Evolutionary conservation across 2,888 invertebrate genomes (phyloP).

Genomic region (Platycheirus rosarum): DNA sequence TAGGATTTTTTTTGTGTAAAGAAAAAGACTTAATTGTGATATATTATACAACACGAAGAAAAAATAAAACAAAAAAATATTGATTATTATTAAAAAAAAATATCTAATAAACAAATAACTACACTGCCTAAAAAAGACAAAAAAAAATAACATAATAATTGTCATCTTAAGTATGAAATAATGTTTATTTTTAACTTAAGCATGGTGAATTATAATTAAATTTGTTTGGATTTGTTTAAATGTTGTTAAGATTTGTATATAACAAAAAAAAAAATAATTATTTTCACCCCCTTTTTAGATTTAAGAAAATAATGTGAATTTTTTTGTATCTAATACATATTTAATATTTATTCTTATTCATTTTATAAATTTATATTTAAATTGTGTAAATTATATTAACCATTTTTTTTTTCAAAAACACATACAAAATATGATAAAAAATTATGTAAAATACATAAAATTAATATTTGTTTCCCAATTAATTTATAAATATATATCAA

Average conservation of each 20-base stretch:
- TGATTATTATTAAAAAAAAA: slow-evolving; percentile 48
- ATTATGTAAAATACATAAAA: no score
- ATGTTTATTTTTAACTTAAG: neutral
- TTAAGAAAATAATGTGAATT: slow-evolving; percentile 58
- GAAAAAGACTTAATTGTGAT: slow-evolving; percentile 77
- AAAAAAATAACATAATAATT: slow-evolving; percentile 8
- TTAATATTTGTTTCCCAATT: slow-evolving; percentile 9
- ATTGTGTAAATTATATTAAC: neutral
- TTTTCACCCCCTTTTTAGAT: slow-evolving; percentile 27
- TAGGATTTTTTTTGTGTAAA: slow-evolving; percentile 72
- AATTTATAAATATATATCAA: slow-evolving; percentile 4
- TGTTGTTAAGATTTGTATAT: slow-evolving; percentile 59
- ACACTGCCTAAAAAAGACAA: slow-evolving; percentile 64
- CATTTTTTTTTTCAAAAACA: no score
- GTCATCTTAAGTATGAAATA: neutral
- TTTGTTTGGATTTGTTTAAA: slow-evolving; percentile 16
- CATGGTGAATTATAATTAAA: neutral
- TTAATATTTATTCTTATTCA: slow-evolving; percentile 25
- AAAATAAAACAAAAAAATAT: slow-evolving; percentile 46
- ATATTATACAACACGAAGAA: slow-evolving; percentile 75
- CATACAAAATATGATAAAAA: no score
- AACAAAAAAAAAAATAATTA: slow-evolving; percentile 24
- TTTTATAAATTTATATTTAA: neutral
- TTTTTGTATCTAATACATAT: slow-evolving; percentile 70
- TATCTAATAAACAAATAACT: slow-evolving; percentile 49